Evolutionary conservation across 2,888 invertebrate genomes (phyloP).

Genomic region (Epsilonema sp.): DNA sequence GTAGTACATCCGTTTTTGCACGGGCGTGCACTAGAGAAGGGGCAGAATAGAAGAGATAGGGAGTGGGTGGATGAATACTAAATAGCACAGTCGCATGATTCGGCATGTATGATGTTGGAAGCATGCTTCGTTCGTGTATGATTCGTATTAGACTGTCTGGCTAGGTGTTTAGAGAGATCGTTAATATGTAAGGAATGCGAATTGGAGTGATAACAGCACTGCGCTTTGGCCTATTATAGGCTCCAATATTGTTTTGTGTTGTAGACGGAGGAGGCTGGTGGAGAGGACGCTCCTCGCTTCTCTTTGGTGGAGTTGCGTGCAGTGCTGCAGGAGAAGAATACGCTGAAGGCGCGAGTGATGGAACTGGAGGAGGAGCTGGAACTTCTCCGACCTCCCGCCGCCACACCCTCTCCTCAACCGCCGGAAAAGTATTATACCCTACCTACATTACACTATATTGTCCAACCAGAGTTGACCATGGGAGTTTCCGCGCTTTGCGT

Average conservation of each 20-base stretch:
- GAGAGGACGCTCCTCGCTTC: conserved; percentile 50
- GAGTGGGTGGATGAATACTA: no score
- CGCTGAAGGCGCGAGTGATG: conserved; percentile 69
- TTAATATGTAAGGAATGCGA: neutral
- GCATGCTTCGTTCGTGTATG: no score
- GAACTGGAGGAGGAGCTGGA: conserved; percentile 80
- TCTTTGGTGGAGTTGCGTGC: conserved; percentile 63
- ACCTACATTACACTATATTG: no score
- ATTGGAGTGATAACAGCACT: neutral
- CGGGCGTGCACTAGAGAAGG: no score
- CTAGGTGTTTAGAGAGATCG: neutral
- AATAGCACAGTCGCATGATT: no score
- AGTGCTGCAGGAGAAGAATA: conserved; percentile 73
- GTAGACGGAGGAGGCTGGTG: neutral
- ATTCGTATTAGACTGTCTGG: neutral
- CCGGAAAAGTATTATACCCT: no score
- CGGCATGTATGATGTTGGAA: no score
- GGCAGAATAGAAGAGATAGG: no score
- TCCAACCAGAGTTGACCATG: no score
- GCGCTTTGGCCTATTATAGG: neutral
- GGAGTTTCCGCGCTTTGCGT: no score
- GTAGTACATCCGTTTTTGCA: no score
- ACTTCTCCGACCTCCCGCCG: conserved; percentile 5
- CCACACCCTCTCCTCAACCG: conserved; percentile 4
- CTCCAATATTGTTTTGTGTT: neutral